Base-by-base conservation (phyloP, 1,140 invertebrate genomes). In the Drosophila paulistorum region DNA sequence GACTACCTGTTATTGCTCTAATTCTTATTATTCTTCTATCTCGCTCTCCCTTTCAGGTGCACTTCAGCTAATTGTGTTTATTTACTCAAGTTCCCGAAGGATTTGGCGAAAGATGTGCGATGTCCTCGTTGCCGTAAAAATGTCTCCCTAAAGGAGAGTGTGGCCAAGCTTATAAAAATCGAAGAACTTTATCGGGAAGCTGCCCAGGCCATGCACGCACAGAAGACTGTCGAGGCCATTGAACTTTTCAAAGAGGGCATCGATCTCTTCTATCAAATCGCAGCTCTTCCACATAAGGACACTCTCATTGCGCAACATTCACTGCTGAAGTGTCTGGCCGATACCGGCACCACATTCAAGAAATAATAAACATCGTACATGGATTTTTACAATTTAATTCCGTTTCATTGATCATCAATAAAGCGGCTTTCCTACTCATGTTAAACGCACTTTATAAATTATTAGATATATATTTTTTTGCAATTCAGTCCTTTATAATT, bases 251-350 rank as follows among this genome's bases (percentile, higher is more conserved):
- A 92, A 45, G 87, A 93, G 48, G 94, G 93, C 0, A 93, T 95
- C 10, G 89, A 93, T 63, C 62, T 91, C 37, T 93, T 95, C 74
- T 92, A 93, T 41, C 79, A 93, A 55, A 89, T 94, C 2, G 94
- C 94, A 0, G 80, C 90, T 2, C 91, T 94, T 1, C 95, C 95
- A 0, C 94, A 95, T 71, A 92, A 93, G 41, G 90, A 91, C 42
- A 91, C 94, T 0, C 93, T 95, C 20, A 82, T 94, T 17, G 95
- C 94, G 0, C 94, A 95, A 83, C 94, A 95, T 73, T 93, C 94
- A 1, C 80, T 95, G 57, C 91, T 93, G 0, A 92, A 93, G 7
- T 95, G 94, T 78, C 93, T 93, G 72, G 93, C 94, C 0, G 78
- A 93, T 30, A 82, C 79, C 14, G 94, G 89, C 5, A 86, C 79